A percentile compares a stretch with the other conserved stretches of the same genome.
These are phyloP conservation scores for Andrena haemorrhoa DNA, from an alignment of 2,888 invertebrate species.

Conservation along the genomic window DNA sequence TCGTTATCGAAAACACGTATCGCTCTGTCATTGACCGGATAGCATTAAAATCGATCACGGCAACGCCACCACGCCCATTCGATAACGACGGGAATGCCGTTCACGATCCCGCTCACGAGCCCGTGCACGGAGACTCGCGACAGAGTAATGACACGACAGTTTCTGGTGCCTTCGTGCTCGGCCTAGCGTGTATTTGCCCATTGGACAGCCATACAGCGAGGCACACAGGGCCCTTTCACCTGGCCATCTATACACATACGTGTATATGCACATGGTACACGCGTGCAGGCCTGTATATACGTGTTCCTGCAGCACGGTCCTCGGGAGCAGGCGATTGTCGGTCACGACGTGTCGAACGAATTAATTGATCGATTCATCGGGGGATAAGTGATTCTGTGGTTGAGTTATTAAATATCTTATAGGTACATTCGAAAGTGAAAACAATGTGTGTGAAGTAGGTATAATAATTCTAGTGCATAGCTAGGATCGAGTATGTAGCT, in stretches of 20 bases:
- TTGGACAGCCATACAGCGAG: constrained; percentile 76
- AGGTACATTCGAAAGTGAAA: too few species aligned
- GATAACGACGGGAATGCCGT: constrained; percentile 57
- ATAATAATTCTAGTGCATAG: too few species aligned
- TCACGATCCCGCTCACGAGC: constrained; percentile 40
- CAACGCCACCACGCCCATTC: constrained; percentile 52
- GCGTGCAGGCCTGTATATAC: not conserved
- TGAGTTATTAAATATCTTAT: too few species aligned
- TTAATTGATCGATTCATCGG: constrained; percentile 13
- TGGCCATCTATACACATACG: constrained; percentile 24
- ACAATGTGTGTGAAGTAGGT: too few species aligned
- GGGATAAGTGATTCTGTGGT: constrained; percentile 8
- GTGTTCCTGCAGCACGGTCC: constrained; percentile 19
- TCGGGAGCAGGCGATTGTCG: constrained; percentile 15
- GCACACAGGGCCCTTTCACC: constrained; percentile 64
- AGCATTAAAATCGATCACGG: constrained; percentile 57
- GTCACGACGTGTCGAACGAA: constrained; percentile 26
- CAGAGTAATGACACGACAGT: constrained; percentile 78
- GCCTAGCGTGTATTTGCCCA: constrained; percentile 82
- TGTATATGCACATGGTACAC: constrained; percentile 4
- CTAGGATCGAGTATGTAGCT: too few species aligned
- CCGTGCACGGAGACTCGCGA: constrained; percentile 61
- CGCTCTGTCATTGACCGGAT: constrained; percentile 51
- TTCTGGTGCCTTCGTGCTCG: constrained; percentile 79
- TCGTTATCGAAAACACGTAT: constrained; percentile 50